Evolutionary conservation across 2,888 invertebrate species (phyloP), one percentile per base, ranked within the genome.

Genomic region (Autographa pulchrina): DNA sequence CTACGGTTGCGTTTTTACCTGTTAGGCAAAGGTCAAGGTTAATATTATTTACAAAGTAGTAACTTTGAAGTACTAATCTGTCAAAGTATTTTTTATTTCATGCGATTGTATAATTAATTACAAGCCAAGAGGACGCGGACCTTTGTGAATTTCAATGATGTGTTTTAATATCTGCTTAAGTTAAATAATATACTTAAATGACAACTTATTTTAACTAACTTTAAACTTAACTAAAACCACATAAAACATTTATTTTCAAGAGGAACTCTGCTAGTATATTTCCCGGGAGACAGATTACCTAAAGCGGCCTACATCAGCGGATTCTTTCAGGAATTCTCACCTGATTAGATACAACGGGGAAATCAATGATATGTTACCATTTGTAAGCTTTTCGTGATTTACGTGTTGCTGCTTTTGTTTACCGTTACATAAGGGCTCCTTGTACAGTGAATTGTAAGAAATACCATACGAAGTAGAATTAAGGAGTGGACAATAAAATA

Each of bases 251-350:
- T 85, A 43, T 5, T n/a, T 82, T 65, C 80, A 81, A 85, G 84
- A 87, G 88, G 87, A 82, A 84, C 83, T 81, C 82, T 82, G 84
- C 83, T 82, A 80, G 81, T 77, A 86, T 86, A 92, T 92, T 91
- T 92, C 92, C 91, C 92, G 62, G 18, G 89, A 87, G 92, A 86
- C 86, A 87, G 89, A 92, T 92, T 92, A 92, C 86, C 85, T 84
- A 78, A 85, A 86, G 68, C 70, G 65, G 72, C 79, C 81, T 84
- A 84, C 87, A 84, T 84, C 80, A 84, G 79, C 75, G 75, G 80
- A 82, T 84, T 83, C 79, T 85, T 84, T 74, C 71, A 78, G 65
- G 76, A 82, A 85, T 81, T 78, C 81, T 86, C 80, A 78, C 76
- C 77, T 81, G 77, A 82, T 84, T 83, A 79, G 74, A 82, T 60